phyloP scores from a whole-genome alignment of 2,113 vertebrate species.

The Chitala chitala region DNA sequence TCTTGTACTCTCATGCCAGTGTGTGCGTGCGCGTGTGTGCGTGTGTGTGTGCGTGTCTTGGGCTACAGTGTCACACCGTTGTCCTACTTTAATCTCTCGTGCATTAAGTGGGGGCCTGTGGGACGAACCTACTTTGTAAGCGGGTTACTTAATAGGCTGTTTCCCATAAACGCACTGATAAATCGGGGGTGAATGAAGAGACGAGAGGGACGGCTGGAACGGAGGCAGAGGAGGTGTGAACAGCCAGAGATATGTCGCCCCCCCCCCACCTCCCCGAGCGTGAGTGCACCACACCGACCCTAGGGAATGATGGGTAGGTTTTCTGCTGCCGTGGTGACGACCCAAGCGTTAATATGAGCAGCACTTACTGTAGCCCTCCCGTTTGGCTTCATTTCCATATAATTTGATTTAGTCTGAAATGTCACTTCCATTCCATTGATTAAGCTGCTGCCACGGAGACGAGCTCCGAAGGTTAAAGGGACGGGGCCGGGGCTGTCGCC shows the following conservation, averaged over 20 bases:
- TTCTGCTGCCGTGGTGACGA: slow-evolving; percentile 65
- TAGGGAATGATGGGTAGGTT: slow-evolving; percentile 58
- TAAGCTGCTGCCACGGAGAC: slow-evolving; percentile 71
- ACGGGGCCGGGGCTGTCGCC: slow-evolving; percentile 54
- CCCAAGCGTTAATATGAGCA: slow-evolving; percentile 62
- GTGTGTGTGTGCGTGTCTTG: not conserved
- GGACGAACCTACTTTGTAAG: slow-evolving; percentile 4
- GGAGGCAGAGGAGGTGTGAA: slow-evolving; percentile 1
- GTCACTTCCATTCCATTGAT: slow-evolving; percentile 89
- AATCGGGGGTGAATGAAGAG: not conserved
- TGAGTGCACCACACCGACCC: slow-evolving; percentile 48
- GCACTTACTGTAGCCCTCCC: slow-evolving; percentile 72
- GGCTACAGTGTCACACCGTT: not conserved
- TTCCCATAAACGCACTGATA: slow-evolving; percentile 13
- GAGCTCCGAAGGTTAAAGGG: slow-evolving; percentile 71
- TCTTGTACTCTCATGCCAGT: not conserved
- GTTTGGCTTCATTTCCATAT: slow-evolving; percentile 84
- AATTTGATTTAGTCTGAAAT: slow-evolving; percentile 93
- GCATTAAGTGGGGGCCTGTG: slow-evolving; percentile 2
- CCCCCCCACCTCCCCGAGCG: slow-evolving; percentile 46
- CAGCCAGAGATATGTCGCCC: not conserved
- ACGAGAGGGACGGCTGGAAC: slow-evolving; percentile 4
- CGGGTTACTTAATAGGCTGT: slow-evolving; percentile 17
- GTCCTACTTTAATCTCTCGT: not conserved
- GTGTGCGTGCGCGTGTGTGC: not conserved